phyloP scores from a whole-genome alignment of 2,888 invertebrate genomes.

The Salpingus planirostris region DNA sequence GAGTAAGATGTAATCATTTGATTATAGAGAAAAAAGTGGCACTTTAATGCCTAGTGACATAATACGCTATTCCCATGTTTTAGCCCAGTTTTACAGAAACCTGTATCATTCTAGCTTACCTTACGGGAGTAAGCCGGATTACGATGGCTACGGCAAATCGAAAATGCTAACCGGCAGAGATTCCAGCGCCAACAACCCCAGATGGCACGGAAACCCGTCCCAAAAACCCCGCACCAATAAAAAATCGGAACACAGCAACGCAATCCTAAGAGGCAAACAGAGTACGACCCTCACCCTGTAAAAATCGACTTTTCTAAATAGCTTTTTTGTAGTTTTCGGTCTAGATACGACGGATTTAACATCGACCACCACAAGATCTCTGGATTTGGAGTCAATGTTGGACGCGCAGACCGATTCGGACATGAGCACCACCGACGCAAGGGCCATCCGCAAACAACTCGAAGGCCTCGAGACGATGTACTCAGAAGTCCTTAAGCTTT shows the following conservation, averaged over 20 bases:
- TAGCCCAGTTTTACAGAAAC: too few relatives aligned
- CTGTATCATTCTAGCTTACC: slow-evolving; percentile 56
- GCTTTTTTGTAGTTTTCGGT: slow-evolving; percentile 52
- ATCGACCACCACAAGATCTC: slow-evolving; percentile 66
- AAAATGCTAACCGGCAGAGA: slow-evolving; percentile 35
- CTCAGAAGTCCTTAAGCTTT: slow-evolving; percentile 63
- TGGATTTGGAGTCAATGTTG: slow-evolving; percentile 70
- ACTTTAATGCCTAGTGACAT: too few relatives aligned
- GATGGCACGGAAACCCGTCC: slow-evolving; percentile 32
- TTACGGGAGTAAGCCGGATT: slow-evolving; percentile 53
- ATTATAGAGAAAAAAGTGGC: too few relatives aligned
- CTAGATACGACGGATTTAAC: slow-evolving; percentile 67
- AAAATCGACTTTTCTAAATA: not conserved
- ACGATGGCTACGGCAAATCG: slow-evolving; percentile 43
- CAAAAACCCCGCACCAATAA: slow-evolving; percentile 45
- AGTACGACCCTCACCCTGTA: slow-evolving; percentile 45
- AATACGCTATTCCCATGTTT: too few relatives aligned
- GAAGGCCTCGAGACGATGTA: slow-evolving; percentile 82
- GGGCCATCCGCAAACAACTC: slow-evolving; percentile 70
- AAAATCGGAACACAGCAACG: slow-evolving; percentile 47
- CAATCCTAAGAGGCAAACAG: slow-evolving; percentile 48
- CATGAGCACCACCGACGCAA: slow-evolving; percentile 65
- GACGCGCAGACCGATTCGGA: slow-evolving; percentile 60
- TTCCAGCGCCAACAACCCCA: slow-evolving; percentile 20
- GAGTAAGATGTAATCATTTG: too few relatives aligned